These are phyloP conservation scores for Trilocha varians DNA, from an alignment of 2,888 invertebrate species.

Conservation along the genomic window DNA sequence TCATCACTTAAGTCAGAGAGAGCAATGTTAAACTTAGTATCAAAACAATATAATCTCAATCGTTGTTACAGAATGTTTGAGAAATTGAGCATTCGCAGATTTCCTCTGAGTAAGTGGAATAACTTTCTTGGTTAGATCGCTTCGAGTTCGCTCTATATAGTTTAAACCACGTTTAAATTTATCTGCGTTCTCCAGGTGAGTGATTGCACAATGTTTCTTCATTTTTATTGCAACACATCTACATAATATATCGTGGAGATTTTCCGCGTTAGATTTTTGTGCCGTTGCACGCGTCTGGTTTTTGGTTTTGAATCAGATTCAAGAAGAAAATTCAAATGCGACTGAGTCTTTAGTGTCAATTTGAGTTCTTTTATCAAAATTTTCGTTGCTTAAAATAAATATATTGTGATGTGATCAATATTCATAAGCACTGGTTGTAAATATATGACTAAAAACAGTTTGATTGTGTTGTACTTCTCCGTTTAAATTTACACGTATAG, in stretches of 20 bases:
- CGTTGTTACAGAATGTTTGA: conserved; percentile 17
- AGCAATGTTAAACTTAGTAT: conserved; percentile 20
- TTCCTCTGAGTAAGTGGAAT: conserved; percentile 36
- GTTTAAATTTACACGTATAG: no score
- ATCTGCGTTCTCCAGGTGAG: conserved; percentile 51
- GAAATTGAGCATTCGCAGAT: conserved; percentile 31
- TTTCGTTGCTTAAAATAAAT: no score
- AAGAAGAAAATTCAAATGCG: no score
- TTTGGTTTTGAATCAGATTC: no score
- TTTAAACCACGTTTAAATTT: conserved; percentile 51
- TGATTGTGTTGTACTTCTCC: no score
- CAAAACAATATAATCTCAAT: conserved; percentile 25
- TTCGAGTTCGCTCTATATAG: conserved; percentile 45
- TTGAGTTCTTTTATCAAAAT: no score
- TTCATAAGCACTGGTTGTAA: no score
- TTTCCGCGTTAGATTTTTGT: no score
- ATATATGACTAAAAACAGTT: no score
- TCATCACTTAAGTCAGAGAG: conserved; percentile 19
- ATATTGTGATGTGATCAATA: no score
- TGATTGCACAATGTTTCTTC: conserved; percentile 36
- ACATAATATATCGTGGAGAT: conserved; percentile 13
- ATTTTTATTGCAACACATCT: conserved; percentile 14
- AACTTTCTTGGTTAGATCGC: conserved; percentile 43
- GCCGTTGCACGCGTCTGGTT: no score
- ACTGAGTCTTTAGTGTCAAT: conserved; percentile 20